Base-by-base conservation (phyloP, 1,140 invertebrate genomes). In the Brachystomella parvula region DNA sequence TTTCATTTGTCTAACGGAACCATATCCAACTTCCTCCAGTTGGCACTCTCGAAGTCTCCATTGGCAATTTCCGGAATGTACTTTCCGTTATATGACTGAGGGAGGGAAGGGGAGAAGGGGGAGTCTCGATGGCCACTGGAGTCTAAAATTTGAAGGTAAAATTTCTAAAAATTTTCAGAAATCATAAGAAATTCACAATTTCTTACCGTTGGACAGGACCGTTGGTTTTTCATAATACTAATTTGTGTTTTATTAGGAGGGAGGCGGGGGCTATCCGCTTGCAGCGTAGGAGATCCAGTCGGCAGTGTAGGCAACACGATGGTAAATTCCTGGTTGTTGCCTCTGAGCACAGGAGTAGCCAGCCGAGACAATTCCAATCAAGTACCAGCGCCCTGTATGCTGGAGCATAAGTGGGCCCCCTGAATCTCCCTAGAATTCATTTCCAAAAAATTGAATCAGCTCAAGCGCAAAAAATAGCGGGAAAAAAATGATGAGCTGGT, bases 281-380 rank as follows among this genome's bases (percentile, higher is more conserved):
- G 73, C 71, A 28, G 75, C 73, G 67, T 76, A 76, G 6, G 81
- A 81, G 74, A 96, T 93, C 92, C 92, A 96, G 75, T 96, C 92
- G 3, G 94, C 91, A 0, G 92, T 94, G 77, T 92, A 89, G 1
- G 92, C 89, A 1, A 96, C 91, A 71, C 91, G 83, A 78, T 96
- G 93, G 78, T 96, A 96, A 68, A 96, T 96, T 31, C 93, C 93
- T 0, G 92, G 92, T 76, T 94, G 90, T 0, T 91, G 90, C 17
- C 88, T 82, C 75, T 92, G 90, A 0, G 92, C 93, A 75, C 93
- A 96, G 0, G 89, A 92, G 77, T 94, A 95, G 3, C 92, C 93
- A 2, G 92, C 93, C 12, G 90, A 94, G 1, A 96, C 92, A 19
- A 96, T 90, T 6, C 93, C 89, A 58, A 90, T 89, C 26, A 95